A percentile compares a stretch with the other conserved stretches of the same genome.
Evolutionary conservation across 1,140 invertebrate genomes (phyloP).

Genomic region (Belonocnema kinseyi): DNA sequence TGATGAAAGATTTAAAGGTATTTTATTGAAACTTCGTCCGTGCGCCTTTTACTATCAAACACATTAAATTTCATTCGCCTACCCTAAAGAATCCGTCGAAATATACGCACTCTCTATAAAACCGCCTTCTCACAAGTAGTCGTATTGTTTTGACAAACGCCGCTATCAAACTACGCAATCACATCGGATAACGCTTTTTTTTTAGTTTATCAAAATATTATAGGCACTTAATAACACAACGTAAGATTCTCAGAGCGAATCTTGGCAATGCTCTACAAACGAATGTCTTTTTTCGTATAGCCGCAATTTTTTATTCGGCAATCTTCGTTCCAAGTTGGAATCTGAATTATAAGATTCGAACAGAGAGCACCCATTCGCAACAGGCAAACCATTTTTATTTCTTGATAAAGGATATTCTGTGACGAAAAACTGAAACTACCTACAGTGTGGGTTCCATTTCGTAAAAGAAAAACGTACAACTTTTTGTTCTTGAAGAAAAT

Average conservation of each 20-base stretch:
- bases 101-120: conserved; percentile 8
- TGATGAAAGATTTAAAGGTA: neutral
- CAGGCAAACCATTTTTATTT: neutral
- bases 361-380: conserved; percentile 10
- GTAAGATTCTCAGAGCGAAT: conserved; percentile 5
- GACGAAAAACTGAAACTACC: neutral
- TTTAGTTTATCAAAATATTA: conserved; percentile 19
- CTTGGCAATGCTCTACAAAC: conserved; percentile 9
- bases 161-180: conserved; percentile 25
- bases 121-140: neutral
- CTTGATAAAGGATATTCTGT: conserved; percentile 16
- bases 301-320: neutral
- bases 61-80: conserved; percentile 29
- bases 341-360: neutral
- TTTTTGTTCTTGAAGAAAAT: neutral
- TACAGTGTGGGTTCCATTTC: neutral
- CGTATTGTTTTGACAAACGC: neutral
- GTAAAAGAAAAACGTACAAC: neutral
- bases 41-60: conserved; percentile 16
- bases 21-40: conserved; percentile 12
- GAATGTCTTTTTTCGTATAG: conserved; percentile 14
- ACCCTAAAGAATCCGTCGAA: conserved; percentile 24
- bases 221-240: conserved; percentile 29
- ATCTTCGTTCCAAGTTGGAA: neutral
- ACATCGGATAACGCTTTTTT: conserved; percentile 1